A percentile compares a stretch with the other conserved stretches of the same genome.
Conservation (phyloP, 2,113 vertebrate genomes). For the Glareola pratincola region DNA sequence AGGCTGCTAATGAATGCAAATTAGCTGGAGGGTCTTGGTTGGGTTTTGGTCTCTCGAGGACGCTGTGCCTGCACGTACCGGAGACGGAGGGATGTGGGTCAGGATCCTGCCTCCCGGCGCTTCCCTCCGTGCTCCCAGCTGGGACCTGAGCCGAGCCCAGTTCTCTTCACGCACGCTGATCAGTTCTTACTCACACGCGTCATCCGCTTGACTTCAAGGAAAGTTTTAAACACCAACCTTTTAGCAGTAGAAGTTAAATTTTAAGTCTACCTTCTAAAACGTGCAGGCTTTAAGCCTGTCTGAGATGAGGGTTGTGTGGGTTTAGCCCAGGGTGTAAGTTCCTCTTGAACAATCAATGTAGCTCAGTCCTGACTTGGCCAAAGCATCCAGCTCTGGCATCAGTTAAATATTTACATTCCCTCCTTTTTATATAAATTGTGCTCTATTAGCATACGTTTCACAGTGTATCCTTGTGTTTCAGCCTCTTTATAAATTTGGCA, state of each 20-base stretch:
- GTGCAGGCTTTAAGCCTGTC: not conserved
- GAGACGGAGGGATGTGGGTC: not conserved
- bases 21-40: not conserved
- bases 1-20: not conserved
- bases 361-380: slow-evolving; percentile 56
- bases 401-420: slow-evolving; percentile 75
- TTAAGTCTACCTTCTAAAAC: not conserved
- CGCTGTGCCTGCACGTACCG: rapidly evolving
- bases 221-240: not conserved
- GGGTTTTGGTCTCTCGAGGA: not conserved
- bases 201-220: not conserved
- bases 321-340: not conserved
- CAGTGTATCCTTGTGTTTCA: slow-evolving; percentile 73
- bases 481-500: slow-evolving; percentile 60
- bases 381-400: slow-evolving; percentile 62
- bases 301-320: not conserved
- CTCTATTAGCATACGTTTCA: slow-evolving; percentile 73
- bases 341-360: slow-evolving; percentile 56
- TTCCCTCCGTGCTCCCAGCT: not conserved
- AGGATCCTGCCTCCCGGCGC: not conserved
- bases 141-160: not conserved
- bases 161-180: rapidly evolving
- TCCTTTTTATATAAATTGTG: slow-evolving; percentile 72
- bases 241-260: not conserved
- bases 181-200: not conserved